A percentile compares a stretch with the other conserved stretches of the same genome.
These are phyloP conservation scores for Phenacoccus solenopsis DNA, from an alignment of 1,140 invertebrate species.

Conservation along the genomic window DNA sequence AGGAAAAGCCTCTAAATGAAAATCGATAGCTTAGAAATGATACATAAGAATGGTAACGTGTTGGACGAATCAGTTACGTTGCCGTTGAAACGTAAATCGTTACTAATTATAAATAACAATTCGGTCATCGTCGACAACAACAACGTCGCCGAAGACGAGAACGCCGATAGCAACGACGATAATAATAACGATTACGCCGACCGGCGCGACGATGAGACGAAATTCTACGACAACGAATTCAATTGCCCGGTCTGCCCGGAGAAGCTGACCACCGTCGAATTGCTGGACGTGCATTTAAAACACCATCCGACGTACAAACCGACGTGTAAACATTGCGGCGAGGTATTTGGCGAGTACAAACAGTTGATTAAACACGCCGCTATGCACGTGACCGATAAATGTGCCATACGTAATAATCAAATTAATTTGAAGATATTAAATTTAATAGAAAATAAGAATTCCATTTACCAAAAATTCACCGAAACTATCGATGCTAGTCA, in stretches of 20 bases:
- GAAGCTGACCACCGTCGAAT: not conserved
- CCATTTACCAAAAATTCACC: not conserved
- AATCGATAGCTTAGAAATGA: conserved; percentile 5
- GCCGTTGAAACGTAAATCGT: not conserved
- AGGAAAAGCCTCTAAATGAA: not conserved
- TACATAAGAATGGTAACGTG: conserved; percentile 9
- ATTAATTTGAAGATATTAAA: conserved; percentile 1
- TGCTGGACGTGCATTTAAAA: not conserved
- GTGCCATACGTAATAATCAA: not conserved
- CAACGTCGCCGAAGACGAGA: not conserved
- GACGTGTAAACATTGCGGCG: not conserved
- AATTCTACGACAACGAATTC: not conserved
- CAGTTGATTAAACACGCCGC: not conserved
- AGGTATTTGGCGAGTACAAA: not conserved
- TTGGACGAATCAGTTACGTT: not conserved
- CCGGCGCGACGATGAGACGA: not conserved
- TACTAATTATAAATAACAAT: conserved; percentile 1
- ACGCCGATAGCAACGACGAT: not conserved
- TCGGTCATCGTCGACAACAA: conserved; percentile 6
- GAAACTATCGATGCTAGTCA: conserved; percentile 7
- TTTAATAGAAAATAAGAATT: not conserved
- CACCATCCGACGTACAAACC: not conserved
- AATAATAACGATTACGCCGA: not conserved
- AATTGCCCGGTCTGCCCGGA: conserved; percentile 3
- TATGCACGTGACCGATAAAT: conserved; percentile 4